Evolutionary conservation across 2,113 vertebrate genomes (phyloP), one percentile per base, ranked within the genome.

Genomic region (Perca schrenkii): DNA sequence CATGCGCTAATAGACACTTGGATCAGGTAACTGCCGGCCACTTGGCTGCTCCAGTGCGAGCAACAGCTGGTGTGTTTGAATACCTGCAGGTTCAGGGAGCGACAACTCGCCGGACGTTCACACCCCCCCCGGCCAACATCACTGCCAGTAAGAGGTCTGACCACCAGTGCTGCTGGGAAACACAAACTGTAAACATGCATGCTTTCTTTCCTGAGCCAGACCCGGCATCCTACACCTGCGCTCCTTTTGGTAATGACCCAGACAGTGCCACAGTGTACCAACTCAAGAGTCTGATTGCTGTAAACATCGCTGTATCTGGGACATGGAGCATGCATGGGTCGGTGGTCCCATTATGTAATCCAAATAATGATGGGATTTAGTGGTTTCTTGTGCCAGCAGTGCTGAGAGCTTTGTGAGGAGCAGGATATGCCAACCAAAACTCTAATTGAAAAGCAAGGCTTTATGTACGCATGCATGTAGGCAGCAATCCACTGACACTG

Each of bases 321-420:
- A 65, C 77, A 78, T 74, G 84, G 83, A 70, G 75, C 77, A 86
- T 71, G 75, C 77, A 86, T 71, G 87, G 85, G 88, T 91, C 82
- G 84, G 77, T 84, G 85, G 83, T 92, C 88, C 71, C 17, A 40
- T 93, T 92, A 92, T 87, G 79, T 75, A 93, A 93, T 87, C 49
- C 63, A 75, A 82, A 83, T 89, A 87, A 89, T 87, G 76, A 86
- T 86, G 81, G 77, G 77, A 88, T 87, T 86, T 68, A 3, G 73
- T 83, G 28, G 46, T 62, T 82, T 77, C 63, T 84, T 79, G 72
- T 87, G 80, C 68, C 58, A 78, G 53, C 64, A 62, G 64, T 80
- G 76, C 78, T 16, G 0, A 46, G 57, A 86, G 83, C 74, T 78
- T 53, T 87, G 77, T 25, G 70, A 74, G 73, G 68, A 81, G 79